These are phyloP conservation scores for Halcyon badia DNA, from an alignment of 2,797 vertebrate species.

Conservation along the genomic window DNA sequence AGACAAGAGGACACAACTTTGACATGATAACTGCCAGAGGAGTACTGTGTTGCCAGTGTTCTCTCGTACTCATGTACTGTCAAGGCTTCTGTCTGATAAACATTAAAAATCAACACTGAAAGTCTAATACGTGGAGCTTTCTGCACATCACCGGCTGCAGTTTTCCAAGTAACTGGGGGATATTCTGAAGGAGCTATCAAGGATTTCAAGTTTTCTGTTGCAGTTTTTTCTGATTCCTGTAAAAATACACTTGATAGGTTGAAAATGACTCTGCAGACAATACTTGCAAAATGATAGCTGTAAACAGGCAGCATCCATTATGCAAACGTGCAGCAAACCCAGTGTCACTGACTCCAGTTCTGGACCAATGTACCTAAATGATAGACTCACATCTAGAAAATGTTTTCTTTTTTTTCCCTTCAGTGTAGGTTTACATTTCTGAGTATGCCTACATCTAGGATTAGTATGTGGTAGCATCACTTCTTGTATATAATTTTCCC, in stretches of 20 bases:
- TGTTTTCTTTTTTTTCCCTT: neutral
- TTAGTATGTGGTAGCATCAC: neutral
- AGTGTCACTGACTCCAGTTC: neutral
- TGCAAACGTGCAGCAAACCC: neutral
- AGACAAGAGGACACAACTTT: neutral
- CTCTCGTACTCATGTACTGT: neutral
- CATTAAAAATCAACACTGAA: neutral
- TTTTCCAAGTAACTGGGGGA: neutral
- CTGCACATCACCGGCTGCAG: neutral
- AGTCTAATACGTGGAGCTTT: neutral
- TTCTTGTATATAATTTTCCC: neutral
- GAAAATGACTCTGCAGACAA: neutral
- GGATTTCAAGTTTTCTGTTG: neutral
- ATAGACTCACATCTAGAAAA: neutral
- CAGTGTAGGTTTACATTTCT: neutral
- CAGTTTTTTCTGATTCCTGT: neutral
- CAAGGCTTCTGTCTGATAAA: neutral
- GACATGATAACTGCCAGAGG: neutral
- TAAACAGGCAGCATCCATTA: neutral
- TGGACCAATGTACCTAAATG: neutral
- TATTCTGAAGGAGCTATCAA: neutral
- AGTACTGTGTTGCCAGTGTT: fast-evolving
- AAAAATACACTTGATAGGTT: neutral
- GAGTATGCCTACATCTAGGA: neutral
- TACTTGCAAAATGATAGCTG: neutral